Percentiles rank a stretch among this genome's conserved stretches.
These are phyloP conservation scores for Drusus annulatus DNA, from an alignment of 1,140 invertebrate genomes.

Conservation along the genomic window DNA sequence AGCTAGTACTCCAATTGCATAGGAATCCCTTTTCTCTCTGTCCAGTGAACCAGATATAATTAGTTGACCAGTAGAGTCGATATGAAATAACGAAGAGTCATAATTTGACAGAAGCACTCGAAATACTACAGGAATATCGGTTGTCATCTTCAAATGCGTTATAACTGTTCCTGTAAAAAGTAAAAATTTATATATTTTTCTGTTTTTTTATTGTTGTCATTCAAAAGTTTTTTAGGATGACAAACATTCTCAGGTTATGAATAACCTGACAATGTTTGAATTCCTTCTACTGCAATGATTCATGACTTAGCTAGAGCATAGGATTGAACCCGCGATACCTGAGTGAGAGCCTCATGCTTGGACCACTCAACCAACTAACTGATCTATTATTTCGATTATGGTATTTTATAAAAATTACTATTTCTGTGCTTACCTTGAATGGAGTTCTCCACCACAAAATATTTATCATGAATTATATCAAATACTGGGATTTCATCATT, in stretches of 20 bases:
- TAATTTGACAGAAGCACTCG: constrained; percentile 47
- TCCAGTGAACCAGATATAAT: constrained; percentile 72
- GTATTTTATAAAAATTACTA: not conserved
- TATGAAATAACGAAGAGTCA: constrained; percentile 52
- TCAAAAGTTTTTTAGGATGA: too few relatives aligned
- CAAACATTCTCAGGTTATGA: too few relatives aligned
- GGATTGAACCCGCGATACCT: too few relatives aligned
- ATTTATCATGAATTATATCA: constrained; percentile 78
- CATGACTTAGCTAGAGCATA: too few relatives aligned
- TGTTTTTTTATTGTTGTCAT: too few relatives aligned
- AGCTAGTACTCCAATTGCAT: constrained; percentile 82
- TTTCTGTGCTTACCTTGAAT: constrained; percentile 64
- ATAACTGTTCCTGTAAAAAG: constrained; percentile 73
- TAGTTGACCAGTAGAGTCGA: constrained; percentile 49
- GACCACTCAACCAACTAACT: too few relatives aligned
- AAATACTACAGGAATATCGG: constrained; percentile 49
- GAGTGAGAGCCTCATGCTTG: too few relatives aligned
- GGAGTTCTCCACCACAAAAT: constrained; percentile 83
- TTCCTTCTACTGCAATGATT: too few relatives aligned
- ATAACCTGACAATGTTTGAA: too few relatives aligned
- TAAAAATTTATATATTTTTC: not conserved
- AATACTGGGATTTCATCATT: constrained; percentile 80
- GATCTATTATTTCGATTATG: too few relatives aligned
- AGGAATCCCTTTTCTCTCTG: constrained; percentile 78
- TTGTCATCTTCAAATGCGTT: constrained; percentile 73